These are phyloP conservation scores for Hiodon tergisus DNA, from an alignment of 2,113 vertebrate species.

Conservation along the genomic window DNA sequence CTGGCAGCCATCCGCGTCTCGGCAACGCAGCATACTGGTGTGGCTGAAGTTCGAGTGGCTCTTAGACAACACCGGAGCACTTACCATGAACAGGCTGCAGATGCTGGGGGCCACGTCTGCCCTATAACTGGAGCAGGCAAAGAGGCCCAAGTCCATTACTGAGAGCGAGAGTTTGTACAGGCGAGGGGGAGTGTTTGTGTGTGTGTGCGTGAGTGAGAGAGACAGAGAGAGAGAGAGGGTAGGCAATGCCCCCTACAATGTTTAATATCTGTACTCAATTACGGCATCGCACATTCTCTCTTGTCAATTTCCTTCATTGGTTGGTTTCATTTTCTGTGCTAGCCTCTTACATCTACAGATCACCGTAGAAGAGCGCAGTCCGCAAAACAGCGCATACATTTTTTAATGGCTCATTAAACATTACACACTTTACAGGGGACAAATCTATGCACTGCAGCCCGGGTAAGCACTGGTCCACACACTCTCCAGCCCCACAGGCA, in stretches of 20 bases:
- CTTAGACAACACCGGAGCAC: too few species aligned
- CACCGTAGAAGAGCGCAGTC: not conserved
- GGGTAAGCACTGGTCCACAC: not conserved
- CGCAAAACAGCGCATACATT: not conserved
- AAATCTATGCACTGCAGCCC: not conserved
- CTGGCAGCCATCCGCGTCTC: not conserved
- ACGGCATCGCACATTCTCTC: too few species aligned
- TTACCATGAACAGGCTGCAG: not conserved
- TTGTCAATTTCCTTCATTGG: too few species aligned
- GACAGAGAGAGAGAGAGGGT: too few species aligned
- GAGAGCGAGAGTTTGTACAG: not conserved
- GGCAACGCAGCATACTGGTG: too few species aligned
- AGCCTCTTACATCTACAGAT: not conserved
- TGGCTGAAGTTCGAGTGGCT: too few species aligned
- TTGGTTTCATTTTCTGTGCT: not conserved
- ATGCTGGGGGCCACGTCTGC: not conserved
- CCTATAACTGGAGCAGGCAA: not conserved
- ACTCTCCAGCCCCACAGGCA: not conserved
- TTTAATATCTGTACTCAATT: too few species aligned
- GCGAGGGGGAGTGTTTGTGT: too few species aligned
- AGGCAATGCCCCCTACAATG: too few species aligned
- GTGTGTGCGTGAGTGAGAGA: too few species aligned
- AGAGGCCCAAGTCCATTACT: not conserved
- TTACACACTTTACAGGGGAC: not conserved
- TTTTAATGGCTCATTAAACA: slow-evolving; percentile 1